Evolutionary conservation across 2,113 vertebrate species (phyloP).

Genomic region (Tapirus terrestris): DNA sequence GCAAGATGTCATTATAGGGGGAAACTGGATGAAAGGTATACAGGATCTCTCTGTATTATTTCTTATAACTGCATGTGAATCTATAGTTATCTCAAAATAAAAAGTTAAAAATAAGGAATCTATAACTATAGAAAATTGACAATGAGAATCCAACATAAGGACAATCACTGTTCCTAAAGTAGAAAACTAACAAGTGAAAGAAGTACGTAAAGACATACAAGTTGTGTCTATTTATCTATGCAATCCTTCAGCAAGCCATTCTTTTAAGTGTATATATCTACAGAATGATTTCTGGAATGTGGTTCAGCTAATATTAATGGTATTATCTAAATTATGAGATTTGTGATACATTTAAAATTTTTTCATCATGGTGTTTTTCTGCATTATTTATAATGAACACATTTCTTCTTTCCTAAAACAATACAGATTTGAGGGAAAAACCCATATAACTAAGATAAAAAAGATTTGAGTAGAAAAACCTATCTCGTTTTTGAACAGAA

Average conservation of each 20-base stretch:
- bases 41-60: background rate
- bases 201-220: background rate
- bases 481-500: background rate
- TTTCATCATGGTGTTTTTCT: conserved; percentile 2
- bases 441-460: background rate
- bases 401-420: background rate
- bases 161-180: background rate
- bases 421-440: background rate
- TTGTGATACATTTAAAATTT: background rate
- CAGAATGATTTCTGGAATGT: background rate
- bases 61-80: background rate
- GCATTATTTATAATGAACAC: background rate
- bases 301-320: background rate
- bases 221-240: background rate
- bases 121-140: background rate
- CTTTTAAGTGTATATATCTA: background rate
- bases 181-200: background rate
- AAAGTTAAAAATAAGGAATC: background rate
- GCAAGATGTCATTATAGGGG: background rate
- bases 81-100: background rate
- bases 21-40: background rate
- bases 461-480: background rate
- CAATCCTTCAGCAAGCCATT: background rate
- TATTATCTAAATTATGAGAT: background rate
- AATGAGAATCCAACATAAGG: background rate